These are phyloP conservation scores for Sarcophilus harrisii DNA, from an alignment of 2,797 vertebrate species.

Conservation along the genomic window DNA sequence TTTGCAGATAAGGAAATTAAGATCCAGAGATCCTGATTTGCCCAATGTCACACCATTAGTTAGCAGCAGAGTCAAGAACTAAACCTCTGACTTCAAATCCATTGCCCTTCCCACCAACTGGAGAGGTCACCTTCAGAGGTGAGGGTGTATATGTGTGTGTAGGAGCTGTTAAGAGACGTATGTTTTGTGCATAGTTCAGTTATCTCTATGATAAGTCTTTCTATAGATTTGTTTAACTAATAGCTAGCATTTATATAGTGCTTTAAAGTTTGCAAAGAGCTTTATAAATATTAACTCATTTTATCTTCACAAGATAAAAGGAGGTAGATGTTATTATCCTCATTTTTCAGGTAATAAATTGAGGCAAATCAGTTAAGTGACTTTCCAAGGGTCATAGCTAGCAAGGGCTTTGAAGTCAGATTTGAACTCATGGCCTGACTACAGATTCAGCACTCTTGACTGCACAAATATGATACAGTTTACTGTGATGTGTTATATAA, in stretches of 20 bases:
- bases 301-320: neutral
- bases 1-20: neutral
- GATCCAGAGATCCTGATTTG: neutral
- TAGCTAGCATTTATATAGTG: neutral
- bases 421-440: neutral
- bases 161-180: neutral
- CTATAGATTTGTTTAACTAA: neutral
- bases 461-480: neutral
- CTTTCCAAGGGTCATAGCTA: neutral
- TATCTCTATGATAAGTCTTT: neutral
- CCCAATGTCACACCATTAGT: neutral
- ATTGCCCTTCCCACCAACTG: neutral
- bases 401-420: neutral
- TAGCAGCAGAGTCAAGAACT: neutral
- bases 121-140: neutral
- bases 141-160: neutral
- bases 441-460: neutral
- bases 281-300: neutral
- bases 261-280: neutral
- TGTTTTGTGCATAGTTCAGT: neutral
- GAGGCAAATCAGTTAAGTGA: neutral
- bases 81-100: neutral
- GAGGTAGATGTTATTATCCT: neutral
- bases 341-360: neutral
- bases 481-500: too few relatives aligned